Evolutionary conservation across 1,140 invertebrate genomes (phyloP).

Genomic region (Choristoneura fumiferana): DNA sequence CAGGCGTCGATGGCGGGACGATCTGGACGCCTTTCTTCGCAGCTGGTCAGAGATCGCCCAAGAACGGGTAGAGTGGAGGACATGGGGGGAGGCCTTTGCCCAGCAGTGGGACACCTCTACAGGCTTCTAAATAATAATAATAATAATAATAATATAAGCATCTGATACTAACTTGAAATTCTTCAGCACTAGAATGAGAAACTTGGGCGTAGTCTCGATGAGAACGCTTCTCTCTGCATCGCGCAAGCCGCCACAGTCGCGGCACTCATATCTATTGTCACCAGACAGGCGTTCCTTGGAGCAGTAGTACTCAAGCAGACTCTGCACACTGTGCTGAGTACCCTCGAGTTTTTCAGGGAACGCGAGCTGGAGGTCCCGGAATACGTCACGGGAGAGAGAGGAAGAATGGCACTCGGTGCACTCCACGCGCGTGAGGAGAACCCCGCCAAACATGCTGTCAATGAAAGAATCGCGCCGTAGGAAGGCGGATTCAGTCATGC

Average conservation of each 20-base stretch:
- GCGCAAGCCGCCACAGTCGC: conserved; percentile 85
- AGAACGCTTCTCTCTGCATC: conserved; percentile 87
- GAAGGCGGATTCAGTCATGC: conserved; percentile 32
- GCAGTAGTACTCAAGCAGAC: conserved; percentile 87
- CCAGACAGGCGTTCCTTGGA: conserved; percentile 86
- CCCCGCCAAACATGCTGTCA: conserved; percentile 82
- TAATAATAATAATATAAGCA: too few relatives aligned
- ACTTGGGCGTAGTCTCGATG: conserved; percentile 85
- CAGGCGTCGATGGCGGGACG: not conserved
- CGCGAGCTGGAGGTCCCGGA: conserved; percentile 89
- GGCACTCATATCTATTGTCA: conserved; percentile 91
- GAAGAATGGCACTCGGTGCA: conserved; percentile 85
- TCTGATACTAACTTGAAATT: conserved; percentile 87
- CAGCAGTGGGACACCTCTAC: too few relatives aligned
- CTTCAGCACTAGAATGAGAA: conserved; percentile 89
- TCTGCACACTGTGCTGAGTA: conserved; percentile 81
- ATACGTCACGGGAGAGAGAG: conserved; percentile 86
- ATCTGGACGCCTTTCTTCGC: too few relatives aligned
- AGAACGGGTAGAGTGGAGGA: too few relatives aligned
- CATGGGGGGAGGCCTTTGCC: too few relatives aligned
- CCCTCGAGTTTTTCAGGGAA: conserved; percentile 83
- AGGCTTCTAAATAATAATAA: too few relatives aligned
- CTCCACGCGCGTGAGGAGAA: conserved; percentile 84
- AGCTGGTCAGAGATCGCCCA: too few relatives aligned
- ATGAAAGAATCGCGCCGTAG: conserved; percentile 49